A percentile compares a stretch with the other conserved stretches of the same genome.
Evolutionary conservation across 2,113 vertebrate species (phyloP).

Genomic region (Thunnus thynnus): DNA sequence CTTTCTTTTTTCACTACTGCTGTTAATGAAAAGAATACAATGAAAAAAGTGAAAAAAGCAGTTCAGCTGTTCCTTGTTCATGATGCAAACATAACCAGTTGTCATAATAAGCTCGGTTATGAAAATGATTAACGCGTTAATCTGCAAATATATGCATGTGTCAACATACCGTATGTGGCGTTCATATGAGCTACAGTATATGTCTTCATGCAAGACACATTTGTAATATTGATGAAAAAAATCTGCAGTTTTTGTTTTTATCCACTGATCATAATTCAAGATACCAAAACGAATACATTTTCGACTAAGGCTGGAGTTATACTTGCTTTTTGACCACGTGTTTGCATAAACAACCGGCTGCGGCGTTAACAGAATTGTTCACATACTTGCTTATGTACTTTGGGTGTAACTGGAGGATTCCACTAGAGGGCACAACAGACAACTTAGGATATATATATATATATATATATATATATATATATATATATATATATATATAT

Average conservation of each 20-base stretch:
- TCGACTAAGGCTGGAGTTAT: no score
- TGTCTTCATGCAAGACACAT: neutral
- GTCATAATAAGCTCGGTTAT: constrained; percentile 5
- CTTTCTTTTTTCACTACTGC: neutral
- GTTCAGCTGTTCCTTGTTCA: neutral
- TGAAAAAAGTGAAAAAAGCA: neutral
- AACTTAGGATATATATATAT: no score
- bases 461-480: no score
- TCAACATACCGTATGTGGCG: neutral
- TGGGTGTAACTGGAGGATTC: no score
- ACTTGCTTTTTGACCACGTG: no score
- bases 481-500: no score
- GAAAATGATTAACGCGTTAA: neutral
- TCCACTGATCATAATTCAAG: neutral
- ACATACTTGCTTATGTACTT: no score
- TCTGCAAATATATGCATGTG: neutral
- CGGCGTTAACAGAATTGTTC: no score
- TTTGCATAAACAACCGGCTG: no score
- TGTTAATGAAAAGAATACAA: neutral
- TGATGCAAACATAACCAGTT: neutral
- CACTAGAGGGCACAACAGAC: no score
- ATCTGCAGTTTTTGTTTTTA: neutral
- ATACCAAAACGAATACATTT: neutral
- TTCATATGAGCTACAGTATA: neutral
- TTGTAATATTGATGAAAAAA: no score